These are phyloP conservation scores for Amphiura filiformis DNA, from an alignment of 35 echinoderm and acorn worm genomes.

Conservation along the genomic window DNA sequence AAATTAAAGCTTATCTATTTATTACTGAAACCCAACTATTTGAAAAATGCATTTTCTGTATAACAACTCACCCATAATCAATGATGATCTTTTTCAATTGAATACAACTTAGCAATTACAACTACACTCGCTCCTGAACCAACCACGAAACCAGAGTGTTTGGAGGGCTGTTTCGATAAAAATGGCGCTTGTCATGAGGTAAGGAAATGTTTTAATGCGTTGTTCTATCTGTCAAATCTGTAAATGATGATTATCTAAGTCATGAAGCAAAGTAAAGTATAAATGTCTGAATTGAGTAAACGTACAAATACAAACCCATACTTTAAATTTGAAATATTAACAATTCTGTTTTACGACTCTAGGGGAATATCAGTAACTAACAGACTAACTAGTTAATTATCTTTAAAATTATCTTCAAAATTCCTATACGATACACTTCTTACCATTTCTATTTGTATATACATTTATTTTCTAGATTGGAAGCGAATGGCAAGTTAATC, in stretches of 20 bases:
- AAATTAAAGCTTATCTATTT: neutral
- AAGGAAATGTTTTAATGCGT: neutral
- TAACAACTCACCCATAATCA: neutral
- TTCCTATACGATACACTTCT: too few relatives aligned
- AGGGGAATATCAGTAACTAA: too few relatives aligned
- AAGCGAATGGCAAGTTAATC: slow-evolving; percentile 8
- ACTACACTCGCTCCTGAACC: neutral
- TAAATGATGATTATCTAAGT: too few relatives aligned
- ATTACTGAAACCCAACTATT: neutral
- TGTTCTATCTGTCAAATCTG: too few relatives aligned
- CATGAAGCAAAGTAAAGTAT: too few relatives aligned
- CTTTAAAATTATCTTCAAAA: too few relatives aligned
- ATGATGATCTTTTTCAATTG: neutral
- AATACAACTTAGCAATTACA: neutral
- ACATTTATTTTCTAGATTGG: neutral
- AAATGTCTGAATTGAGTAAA: too few relatives aligned
- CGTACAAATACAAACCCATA: too few relatives aligned
- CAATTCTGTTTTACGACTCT: too few relatives aligned
- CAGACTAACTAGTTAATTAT: too few relatives aligned
- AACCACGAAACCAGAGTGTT: neutral
- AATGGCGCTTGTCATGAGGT: slow-evolving; percentile 6
- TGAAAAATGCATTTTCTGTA: neutral
- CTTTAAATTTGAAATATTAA: too few relatives aligned
- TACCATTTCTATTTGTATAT: too few relatives aligned
- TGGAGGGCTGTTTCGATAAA: neutral